phyloP scores from a whole-genome alignment of 2,113 vertebrate genomes.

The Salvelinus sp. region DNA sequence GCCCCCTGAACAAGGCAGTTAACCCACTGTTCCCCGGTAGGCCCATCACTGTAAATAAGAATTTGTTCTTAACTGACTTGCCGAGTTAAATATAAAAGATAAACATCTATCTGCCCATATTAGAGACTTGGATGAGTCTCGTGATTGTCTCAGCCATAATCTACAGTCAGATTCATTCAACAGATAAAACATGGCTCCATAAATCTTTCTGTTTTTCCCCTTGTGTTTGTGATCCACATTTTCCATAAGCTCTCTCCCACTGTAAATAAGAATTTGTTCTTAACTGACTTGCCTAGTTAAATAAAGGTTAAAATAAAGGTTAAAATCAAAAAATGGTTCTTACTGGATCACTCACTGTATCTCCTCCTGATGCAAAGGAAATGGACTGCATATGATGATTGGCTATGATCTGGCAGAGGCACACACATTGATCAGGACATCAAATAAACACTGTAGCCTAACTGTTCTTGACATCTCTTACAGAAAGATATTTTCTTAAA shows the following conservation, averaged over 20 bases:
- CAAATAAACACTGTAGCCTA: too few species aligned
- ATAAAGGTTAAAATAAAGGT: too few species aligned
- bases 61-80: too few species aligned
- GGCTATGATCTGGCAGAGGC: conserved; percentile 88
- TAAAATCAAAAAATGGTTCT: neutral
- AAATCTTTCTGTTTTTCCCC: conserved; percentile 53
- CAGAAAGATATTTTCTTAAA: too few species aligned
- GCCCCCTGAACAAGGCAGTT: too few species aligned
- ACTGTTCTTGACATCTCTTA: too few species aligned
- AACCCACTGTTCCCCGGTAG: too few species aligned
- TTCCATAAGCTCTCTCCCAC: neutral
- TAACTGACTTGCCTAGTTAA: too few species aligned
- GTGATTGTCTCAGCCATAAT: conserved; percentile 41
- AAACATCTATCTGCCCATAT: too few species aligned
- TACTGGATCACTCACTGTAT: conserved; percentile 82
- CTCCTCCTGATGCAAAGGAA: conserved; percentile 96
- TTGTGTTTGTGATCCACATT: conserved; percentile 44
- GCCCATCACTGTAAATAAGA: too few species aligned
- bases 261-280: too few species aligned
- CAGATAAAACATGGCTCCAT: conserved; percentile 62
- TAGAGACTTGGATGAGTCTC: neutral
- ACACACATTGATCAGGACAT: neutral
- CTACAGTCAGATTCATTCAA: conserved; percentile 56
- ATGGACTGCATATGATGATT: conserved; percentile 99
- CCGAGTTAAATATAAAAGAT: too few species aligned